These are phyloP conservation scores for Fistularia tabacaria DNA, from an alignment of 2,797 vertebrate species.

Conservation along the genomic window DNA sequence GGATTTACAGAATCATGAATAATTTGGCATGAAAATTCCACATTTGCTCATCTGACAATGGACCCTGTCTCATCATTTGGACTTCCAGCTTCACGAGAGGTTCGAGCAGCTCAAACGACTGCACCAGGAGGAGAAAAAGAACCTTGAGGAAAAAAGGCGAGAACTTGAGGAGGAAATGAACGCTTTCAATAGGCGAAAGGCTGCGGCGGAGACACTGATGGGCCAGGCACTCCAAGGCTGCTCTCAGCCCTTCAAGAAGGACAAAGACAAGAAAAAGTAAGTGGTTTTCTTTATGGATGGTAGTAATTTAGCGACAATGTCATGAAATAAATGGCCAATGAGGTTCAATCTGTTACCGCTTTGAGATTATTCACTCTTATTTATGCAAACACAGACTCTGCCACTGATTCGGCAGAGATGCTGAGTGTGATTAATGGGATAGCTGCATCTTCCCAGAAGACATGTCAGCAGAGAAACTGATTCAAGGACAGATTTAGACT, in stretches of 20 bases:
- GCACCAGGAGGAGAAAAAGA: constrained; percentile 94
- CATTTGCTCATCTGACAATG: background rate
- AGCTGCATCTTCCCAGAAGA: constrained; percentile 53
- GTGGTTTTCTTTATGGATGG: constrained; percentile 41
- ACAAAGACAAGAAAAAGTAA: constrained; percentile 98
- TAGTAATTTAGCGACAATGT: background rate
- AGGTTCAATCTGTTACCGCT: too few species aligned
- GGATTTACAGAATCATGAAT: background rate
- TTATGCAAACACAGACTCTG: background rate
- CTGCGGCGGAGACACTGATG: constrained; percentile 90
- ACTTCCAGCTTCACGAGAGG: constrained; percentile 87
- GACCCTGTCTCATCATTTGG: background rate
- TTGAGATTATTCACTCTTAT: background rate
- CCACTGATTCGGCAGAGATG: background rate
- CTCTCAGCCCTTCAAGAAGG: constrained; percentile 86
- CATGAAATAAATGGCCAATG: background rate
- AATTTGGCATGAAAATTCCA: background rate
- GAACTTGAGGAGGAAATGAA: constrained; percentile 95
- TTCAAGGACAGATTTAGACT: constrained; percentile 62
- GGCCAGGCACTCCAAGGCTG: constrained; percentile 86
- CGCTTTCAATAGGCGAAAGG: constrained; percentile 88
- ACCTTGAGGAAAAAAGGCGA: constrained; percentile 88
- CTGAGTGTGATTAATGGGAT: constrained; percentile 51
- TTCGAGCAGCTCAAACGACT: constrained; percentile 93
- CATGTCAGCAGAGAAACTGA: constrained; percentile 54